phyloP scores from a whole-genome alignment of 2,888 invertebrate genomes.

The Drosophila anomalata region DNA sequence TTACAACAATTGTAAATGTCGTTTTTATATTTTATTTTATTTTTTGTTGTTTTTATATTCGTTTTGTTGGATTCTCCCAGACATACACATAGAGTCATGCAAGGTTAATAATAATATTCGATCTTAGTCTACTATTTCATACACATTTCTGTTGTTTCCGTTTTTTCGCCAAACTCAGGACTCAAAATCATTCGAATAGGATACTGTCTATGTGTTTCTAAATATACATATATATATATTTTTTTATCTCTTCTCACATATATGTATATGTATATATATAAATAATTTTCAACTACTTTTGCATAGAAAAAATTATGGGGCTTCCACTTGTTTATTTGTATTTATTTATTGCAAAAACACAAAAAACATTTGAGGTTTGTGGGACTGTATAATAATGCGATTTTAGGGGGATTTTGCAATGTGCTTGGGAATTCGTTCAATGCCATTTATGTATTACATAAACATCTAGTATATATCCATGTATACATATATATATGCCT shows the following conservation, averaged over 20 bases:
- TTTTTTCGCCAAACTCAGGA: constrained; percentile 16
- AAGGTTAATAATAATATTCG: constrained; percentile 12
- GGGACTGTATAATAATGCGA: constrained; percentile 19
- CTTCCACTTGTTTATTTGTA: constrained; percentile 11
- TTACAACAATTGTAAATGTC: neutral
- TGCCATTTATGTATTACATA: constrained; percentile 68
- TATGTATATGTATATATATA: constrained; percentile 25
- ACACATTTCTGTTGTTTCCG: constrained; percentile 14
- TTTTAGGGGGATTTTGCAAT: constrained; percentile 24
- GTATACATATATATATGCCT: constrained; percentile 29
- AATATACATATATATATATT: constrained; percentile 28
- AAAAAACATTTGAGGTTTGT: constrained; percentile 3
- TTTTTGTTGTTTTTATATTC: constrained; percentile 1
- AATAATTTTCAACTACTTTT: constrained; percentile 64
- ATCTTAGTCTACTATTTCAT: constrained; percentile 30
- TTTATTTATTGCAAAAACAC: constrained; percentile 7
- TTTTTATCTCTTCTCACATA: constrained; percentile 8
- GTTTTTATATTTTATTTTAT: constrained; percentile 17
- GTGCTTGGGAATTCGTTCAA: constrained; percentile 21
- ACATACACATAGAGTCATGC: constrained; percentile 28
- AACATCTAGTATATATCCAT: constrained; percentile 51
- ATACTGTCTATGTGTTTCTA: constrained; percentile 29
- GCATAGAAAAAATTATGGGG: constrained; percentile 58
- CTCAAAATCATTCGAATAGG: constrained; percentile 23
- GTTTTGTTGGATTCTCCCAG: constrained; percentile 11